A percentile compares a stretch with the other conserved stretches of the same genome.
These are phyloP conservation scores for Carcharodon carcharias DNA, from an alignment of 2,797 vertebrate genomes.

Conservation along the genomic window DNA sequence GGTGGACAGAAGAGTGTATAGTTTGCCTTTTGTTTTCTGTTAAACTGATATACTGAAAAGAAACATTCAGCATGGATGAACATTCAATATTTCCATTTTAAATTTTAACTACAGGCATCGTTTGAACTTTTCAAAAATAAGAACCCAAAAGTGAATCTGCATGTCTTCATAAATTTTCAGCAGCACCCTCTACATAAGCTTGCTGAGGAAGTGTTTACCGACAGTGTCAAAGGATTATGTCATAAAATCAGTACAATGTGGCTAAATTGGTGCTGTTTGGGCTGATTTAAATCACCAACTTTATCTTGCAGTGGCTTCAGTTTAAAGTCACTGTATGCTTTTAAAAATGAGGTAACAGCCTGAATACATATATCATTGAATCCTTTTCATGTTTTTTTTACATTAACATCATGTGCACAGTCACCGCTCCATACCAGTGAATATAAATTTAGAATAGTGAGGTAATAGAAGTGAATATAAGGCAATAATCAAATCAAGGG, in stretches of 20 bases:
- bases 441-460: background rate
- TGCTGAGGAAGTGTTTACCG: background rate
- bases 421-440: background rate
- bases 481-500: background rate
- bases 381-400: background rate
- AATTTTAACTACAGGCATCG: background rate
- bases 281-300: background rate
- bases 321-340: background rate
- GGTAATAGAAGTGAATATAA: background rate
- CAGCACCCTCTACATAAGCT: too few relatives aligned
- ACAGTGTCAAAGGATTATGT: background rate
- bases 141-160: background rate
- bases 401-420: slow-evolving; percentile 15
- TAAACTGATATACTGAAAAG: background rate
- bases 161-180: too few relatives aligned
- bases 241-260: background rate
- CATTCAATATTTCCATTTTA: background rate
- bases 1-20: background rate
- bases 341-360: background rate
- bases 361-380: background rate
- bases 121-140: background rate
- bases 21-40: background rate
- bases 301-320: background rate
- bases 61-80: background rate
- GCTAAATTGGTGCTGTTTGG: background rate